Base-by-base conservation (phyloP, 2,797 vertebrate genomes). In the Salarias fasciatus region DNA sequence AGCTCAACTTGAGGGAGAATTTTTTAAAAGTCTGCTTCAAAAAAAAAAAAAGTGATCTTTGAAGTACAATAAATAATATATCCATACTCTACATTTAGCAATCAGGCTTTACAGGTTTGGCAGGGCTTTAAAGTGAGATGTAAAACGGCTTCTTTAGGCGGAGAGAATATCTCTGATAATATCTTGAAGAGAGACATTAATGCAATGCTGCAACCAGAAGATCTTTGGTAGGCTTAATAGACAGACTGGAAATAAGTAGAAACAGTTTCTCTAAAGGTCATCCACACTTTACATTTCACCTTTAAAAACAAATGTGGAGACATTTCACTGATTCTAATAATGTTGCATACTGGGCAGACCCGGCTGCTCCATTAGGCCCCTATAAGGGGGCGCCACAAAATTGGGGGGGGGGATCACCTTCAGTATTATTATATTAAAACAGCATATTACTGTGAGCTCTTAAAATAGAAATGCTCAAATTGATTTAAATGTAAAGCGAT, bases 11-110 rank as follows among this genome's bases (percentile, higher is more conserved):
- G 28, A 46, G 47, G 18, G 12, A 29, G 28, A 48, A 33, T 54
- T 54, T 33, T 36, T 42, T 37, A 13, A 52, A 56, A 36, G 5
- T 28, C 28, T 40, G 28, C 37, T 30, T 63, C n/a, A 44, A 36
- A 66, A n/a, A 24, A 44, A 36, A 66, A n/a, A 24, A 55, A 55
- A 30, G 29, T 31, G 24, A 51, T 53, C 8, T 56, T 55, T 66
- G 52, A 63, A 54, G 40, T 40, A 30, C 7, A 54, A n/a, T 72
- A 42, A 69, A 55, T 71, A 41, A 52, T 55, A 14, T n/a, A 54
- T 50, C 15, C 15, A 5, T 49, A 18, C 28, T 50, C 18, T 18
- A 48, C 18, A 70, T 60, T 62, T 51, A 28, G 44, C 42, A 40
- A 28, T 31, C 40, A 37, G 53, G 18, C 57, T 24, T 53, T 37